Evolutionary conservation across 2,888 invertebrate genomes (phyloP), one percentile per base, ranked within the genome.

Genomic region (Eupithecia tripunctaria): DNA sequence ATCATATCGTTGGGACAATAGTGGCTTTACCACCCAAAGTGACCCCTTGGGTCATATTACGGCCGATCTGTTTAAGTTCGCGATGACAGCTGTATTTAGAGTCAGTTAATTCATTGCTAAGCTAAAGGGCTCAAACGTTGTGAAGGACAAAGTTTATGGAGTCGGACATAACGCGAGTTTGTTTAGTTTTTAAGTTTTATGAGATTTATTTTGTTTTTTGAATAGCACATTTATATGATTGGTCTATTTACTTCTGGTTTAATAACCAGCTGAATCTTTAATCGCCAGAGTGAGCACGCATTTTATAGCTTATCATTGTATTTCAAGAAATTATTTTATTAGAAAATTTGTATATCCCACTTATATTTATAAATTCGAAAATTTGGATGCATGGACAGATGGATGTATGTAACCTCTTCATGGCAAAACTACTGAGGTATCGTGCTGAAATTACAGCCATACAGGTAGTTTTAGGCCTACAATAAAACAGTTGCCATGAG

Each of bases 21-120:
- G 73, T 67, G 73, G 71, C 68, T 60, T 68, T 75, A 72, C 67
- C 66, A 74, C 63, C 62, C 76, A 67, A 67, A 77, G 75, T 75
- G 73, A 73, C 71, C 78, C 78, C 75, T 64, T 60, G 78, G 79
- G 78, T 74, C 75, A 72, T 73, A 78, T 76, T 75, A 74, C 65
- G 78, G 72, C 47, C 74, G 77, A 76, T 78, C 78, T 77, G 73
- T 74, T 73, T 77, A 77, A 80, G 76, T 77, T 80, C 69, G 64
- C 74, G 79, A 76, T 78, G 80, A 80, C 80, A 79, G 80, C 79
- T 79, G 76, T 80, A 80, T 79, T 80, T 77, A 70, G 76, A 73
- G 74, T 71, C 71, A 38, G 72, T 78, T 76, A 79, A 79, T 79
- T 80, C 71, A 80, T 77, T 67, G 76, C 64, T n/a, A 41, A 27